Base-by-base conservation (phyloP, 2,888 invertebrate species). In the Limenitis camilla region DNA sequence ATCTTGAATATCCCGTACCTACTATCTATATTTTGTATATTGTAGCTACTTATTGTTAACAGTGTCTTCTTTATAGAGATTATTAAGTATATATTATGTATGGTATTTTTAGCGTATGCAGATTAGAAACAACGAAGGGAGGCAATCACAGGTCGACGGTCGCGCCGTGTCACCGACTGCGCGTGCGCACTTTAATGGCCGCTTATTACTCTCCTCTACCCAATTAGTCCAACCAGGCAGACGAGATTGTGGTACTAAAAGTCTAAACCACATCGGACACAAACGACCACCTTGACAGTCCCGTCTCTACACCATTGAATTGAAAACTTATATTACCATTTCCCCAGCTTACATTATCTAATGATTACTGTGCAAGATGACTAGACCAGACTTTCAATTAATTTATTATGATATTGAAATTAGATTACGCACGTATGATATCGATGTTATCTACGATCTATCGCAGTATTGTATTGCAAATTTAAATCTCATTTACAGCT, bases 161-260 rank as follows among this genome's bases (percentile, higher is more conserved):
- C 49, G 56, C 59, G 46, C 55, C 65, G 61, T 66, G 66, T 66
- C 68, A 64, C 61, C 56, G 45, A 39, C 61, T 63, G 67, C 73
- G 69, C 72, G 74, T 74, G 72, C 68, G 66, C 62, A 56, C 64
- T 65, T 72, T n/a, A 76, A 74, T 62, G 59, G 61, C 58, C 55
- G 61, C 61, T 63, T 68, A 73, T 74, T 74, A 74, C 64, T 69
- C 70, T 72, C 74, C 75, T 74, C 71, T 67, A 69, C 67, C 74
- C 76, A 80, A 81, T 81, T 80, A 80, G 74, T 68, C 72, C 68
- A 68, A 68, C 61, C 68, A 71, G 67, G 61, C 68, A 71, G 67
- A 64, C 61, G 61, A 59, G 55, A 61, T 57, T 59, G 42, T 53
- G 48, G 55, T 46, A 49, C 50, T 40, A 50, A 58, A 29, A 2